phyloP scores from a whole-genome alignment of 2,113 vertebrate genomes.

The Laticauda laticaudata region DNA sequence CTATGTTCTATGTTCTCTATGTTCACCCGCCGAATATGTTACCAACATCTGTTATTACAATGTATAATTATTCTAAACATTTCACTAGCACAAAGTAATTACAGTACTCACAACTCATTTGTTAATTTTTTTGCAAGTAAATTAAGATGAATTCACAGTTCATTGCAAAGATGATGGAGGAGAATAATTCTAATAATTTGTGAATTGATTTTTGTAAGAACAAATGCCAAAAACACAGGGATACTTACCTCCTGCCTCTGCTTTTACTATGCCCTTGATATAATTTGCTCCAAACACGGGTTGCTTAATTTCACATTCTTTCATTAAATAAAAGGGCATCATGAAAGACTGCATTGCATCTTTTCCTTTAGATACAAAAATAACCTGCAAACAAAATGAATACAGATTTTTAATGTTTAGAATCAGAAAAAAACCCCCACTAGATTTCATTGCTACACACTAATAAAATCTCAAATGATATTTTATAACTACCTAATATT shows the following conservation, averaged over 20 bases:
- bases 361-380: conserved; percentile 89
- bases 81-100: neutral
- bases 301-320: conserved; percentile 95
- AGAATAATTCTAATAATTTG: neutral
- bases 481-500: neutral
- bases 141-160: neutral
- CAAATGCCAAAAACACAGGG: neutral
- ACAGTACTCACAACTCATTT: neutral
- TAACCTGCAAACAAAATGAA: conserved; percentile 75
- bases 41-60: neutral
- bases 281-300: conserved; percentile 96
- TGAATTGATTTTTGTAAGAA: neutral
- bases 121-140: neutral
- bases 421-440: conserved; percentile 20
- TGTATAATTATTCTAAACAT: neutral
- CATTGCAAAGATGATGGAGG: neutral
- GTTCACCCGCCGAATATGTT: neutral
- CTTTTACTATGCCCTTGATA: conserved; percentile 85
- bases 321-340: conserved; percentile 98
- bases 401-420: neutral
- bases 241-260: conserved; percentile 86
- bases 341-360: conserved; percentile 92
- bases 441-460: neutral
- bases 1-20: neutral
- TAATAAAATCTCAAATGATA: neutral